Evolutionary conservation across 1,140 invertebrate species (phyloP), one percentile per base, ranked within the genome.

Genomic region (Pseudomyrmex concolor): DNA sequence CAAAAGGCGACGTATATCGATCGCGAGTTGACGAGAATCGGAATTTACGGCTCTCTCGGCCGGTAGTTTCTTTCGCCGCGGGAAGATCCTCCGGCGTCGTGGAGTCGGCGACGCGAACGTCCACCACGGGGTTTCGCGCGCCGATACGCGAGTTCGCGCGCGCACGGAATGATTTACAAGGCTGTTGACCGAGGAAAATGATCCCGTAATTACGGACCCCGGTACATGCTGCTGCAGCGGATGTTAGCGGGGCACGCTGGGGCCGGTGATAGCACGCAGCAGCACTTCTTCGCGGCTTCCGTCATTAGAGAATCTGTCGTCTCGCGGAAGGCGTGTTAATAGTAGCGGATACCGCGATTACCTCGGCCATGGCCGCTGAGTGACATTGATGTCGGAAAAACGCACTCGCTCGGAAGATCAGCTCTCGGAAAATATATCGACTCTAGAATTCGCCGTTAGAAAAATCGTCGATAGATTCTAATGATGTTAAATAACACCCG

Each of bases 111-210:
- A 63, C 54, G 57, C 43, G 54, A 60, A 83, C 83, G 72, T 88
- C 77, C 78, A 73, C 68, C 77, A 68, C 51, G 66, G 86, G 67
- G 76, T 73, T 54, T 62, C 77, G 60, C 77, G 60, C 83, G 71
- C 55, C 76, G 72, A 63, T 17, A 25, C 60, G 60, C 60, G 34
- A 34, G 34, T 34, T 34, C 34, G 60, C 10, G 60, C 60, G 60
- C 60, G 34, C 34, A 15, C 62, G 34, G 76, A 66, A 88, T 88
- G 87, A 88, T 88, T 88, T 88, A 85, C 87, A 88, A 83, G 87
- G 87, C 87, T 87, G 77, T 88, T 88, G 87, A 88, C 87, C 87
- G 87, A 80, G 57, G 86, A 88, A 88, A 88, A 88, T 85, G 83
- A 88, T 83, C 83, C 82, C 76, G 86, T 88, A 88, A 88, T 88